Base-by-base conservation (phyloP, 1,140 invertebrate genomes). In the Bombus impatiens region DNA sequence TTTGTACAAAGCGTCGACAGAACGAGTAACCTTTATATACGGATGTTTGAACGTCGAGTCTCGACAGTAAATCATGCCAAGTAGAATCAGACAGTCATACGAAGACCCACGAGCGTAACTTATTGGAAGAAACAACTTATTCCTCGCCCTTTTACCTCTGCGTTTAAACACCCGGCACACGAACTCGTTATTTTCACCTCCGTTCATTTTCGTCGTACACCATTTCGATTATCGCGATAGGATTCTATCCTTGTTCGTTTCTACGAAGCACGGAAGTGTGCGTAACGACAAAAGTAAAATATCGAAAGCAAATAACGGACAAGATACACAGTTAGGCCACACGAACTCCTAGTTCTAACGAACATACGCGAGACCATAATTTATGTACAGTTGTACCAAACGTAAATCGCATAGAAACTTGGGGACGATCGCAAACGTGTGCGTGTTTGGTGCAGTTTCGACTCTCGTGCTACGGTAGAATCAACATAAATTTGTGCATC, bases 111-210 rank as follows among this genome's bases (percentile, higher is more conserved):
- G 57, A 62, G n/a, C 67, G 79, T 65, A 83, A 86, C 40, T 47
- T 72, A 82, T 89, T 89, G 88, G 88, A 89, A 89, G 88, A 86
- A 89, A 84, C 78, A 78, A 89, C 83, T 37, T 80, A 80, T 80
- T 37, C 22, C 57, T n/a, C 57, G n/a, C 37, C 28, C 22, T 32
- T 15, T 62, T 25, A 32, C n/a, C 57, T 22, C 53, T 12, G 2
- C 44, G 13, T 18, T 77, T 37, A 28, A 40, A 77, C 53, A 53
- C 13, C 37, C 76, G 59, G 37, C 59, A 78, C 18, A 65, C 37
- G 76, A 78, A 78, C 18, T 59, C 75, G 75, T 59, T 59, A 57
- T 37, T 25, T 9, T 37, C 32, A 22, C 10, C 2, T 32, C 22
- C 37, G 2, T 22, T 44, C 40, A n/a, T 42, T 28, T 28, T 44